Percentiles rank a stretch among this genome's conserved stretches.
These are phyloP conservation scores for Bufo gargarizans DNA, from an alignment of 2,113 vertebrate genomes.

Conservation along the genomic window DNA sequence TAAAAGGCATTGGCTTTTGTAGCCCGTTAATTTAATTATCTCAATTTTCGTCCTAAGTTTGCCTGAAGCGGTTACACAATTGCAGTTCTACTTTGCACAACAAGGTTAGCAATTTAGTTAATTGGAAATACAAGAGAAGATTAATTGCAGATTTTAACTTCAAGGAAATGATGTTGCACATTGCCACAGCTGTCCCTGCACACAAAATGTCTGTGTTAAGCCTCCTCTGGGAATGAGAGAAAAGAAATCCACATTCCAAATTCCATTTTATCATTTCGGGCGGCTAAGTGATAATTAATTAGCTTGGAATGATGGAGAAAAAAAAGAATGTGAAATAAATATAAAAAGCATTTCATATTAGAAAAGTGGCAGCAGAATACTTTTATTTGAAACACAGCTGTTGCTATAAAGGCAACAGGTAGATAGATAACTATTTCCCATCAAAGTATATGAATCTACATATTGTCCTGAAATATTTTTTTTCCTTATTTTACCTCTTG, in stretches of 20 bases:
- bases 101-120: constrained; percentile 76
- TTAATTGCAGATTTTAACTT: constrained; percentile 75
- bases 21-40: constrained; percentile 76
- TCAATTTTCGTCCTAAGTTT: constrained; percentile 61
- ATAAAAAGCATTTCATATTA: background rate
- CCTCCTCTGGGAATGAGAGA: constrained; percentile 23
- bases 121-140: constrained; percentile 75
- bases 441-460: background rate
- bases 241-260: constrained; percentile 24
- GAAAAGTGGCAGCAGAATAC: background rate
- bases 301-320: background rate
- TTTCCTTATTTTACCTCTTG: no score
- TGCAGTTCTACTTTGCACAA: constrained; percentile 73
- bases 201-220: constrained; percentile 43
- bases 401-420: background rate
- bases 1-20: constrained; percentile 67
- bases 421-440: background rate
- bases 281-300: constrained; percentile 26
- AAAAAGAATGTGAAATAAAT: constrained; percentile 5
- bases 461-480: background rate
- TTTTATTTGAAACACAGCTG: background rate
- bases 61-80: constrained; percentile 72
- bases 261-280: constrained; percentile 10
- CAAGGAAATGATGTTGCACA: constrained; percentile 62
- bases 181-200: constrained; percentile 56